Evolutionary conservation across 2,113 vertebrate species (phyloP).

Genomic region (Pyrgilauda ruficollis): DNA sequence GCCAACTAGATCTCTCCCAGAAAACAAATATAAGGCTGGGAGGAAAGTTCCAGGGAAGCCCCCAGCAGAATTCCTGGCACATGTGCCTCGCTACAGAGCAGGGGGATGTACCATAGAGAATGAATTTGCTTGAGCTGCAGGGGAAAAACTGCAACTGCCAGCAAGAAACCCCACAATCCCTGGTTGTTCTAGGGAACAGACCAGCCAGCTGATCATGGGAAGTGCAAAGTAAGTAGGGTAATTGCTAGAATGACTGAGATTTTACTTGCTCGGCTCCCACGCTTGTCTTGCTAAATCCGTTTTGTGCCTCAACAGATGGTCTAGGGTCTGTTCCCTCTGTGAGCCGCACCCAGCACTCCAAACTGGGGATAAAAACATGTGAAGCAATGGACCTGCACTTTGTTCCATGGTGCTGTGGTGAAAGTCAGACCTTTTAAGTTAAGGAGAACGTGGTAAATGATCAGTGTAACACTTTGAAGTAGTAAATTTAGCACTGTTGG

Average conservation of each 20-base stretch:
- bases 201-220: neutral
- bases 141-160: neutral
- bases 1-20: neutral
- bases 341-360: neutral
- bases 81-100: neutral
- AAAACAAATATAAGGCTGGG: neutral
- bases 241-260: slow-evolving; percentile 40
- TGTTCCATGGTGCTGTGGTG: neutral
- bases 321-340: neutral
- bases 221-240: slow-evolving; percentile 35
- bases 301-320: slow-evolving; percentile 42
- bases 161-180: slow-evolving; percentile 18
- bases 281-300: slow-evolving; percentile 31
- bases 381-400: neutral
- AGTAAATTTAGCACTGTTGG: neutral
- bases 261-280: slow-evolving; percentile 51
- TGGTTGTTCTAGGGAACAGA: neutral
- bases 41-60: neutral
- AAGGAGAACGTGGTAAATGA: neutral
- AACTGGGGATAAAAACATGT: neutral
- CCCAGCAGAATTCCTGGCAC: neutral
- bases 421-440: neutral
- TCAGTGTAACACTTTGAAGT: neutral
- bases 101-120: neutral
- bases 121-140: neutral